phyloP scores from a whole-genome alignment of 2,797 vertebrate genomes.

The Arrhamphus sclerolepis region DNA sequence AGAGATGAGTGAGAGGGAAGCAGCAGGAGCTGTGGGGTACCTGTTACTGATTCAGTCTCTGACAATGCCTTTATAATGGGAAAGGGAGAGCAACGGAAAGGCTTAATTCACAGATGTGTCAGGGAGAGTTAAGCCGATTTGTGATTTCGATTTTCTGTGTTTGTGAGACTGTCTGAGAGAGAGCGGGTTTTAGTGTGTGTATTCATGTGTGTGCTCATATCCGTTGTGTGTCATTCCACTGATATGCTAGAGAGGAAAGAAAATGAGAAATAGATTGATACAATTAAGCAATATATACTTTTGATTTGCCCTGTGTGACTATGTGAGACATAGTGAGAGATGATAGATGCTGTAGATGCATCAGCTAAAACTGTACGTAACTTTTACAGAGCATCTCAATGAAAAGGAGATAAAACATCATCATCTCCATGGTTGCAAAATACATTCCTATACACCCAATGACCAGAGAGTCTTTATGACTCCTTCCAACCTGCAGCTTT shows the following conservation, averaged over 20 bases:
- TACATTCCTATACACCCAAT: constrained; percentile 49
- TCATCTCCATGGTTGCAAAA: constrained; percentile 50
- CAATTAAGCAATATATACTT: constrained; percentile 62
- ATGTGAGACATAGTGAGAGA: constrained; percentile 2
- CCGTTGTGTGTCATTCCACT: constrained; percentile 23
- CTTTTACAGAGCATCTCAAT: constrained; percentile 37
- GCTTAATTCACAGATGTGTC: constrained; percentile 81
- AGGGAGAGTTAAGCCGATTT: constrained; percentile 81
- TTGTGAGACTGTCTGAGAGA: constrained; percentile 71
- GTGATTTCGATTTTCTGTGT: constrained; percentile 81
- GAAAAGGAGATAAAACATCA: constrained; percentile 52
- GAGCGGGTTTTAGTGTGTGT: constrained; percentile 50
- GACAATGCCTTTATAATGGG: constrained; percentile 78
- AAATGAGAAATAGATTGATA: constrained; percentile 63
- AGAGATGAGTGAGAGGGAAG: constrained; percentile 28
- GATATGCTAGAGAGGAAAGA: constrained; percentile 31
- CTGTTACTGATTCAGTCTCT: constrained; percentile 73
- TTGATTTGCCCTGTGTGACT: constrained; percentile 53
- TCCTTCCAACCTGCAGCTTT: constrained; percentile 34
- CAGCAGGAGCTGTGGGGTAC: constrained; percentile 69
- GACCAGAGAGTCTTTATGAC: constrained; percentile 46
- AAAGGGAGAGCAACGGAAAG: constrained; percentile 74
- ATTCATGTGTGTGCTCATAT: constrained; percentile 31
- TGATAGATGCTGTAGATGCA: constrained; percentile 34
- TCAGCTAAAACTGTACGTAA: too few relatives aligned